Evolutionary conservation across 2,888 invertebrate genomes (phyloP), one percentile per base, ranked within the genome.

Genomic region (Hemithea aestivaria): DNA sequence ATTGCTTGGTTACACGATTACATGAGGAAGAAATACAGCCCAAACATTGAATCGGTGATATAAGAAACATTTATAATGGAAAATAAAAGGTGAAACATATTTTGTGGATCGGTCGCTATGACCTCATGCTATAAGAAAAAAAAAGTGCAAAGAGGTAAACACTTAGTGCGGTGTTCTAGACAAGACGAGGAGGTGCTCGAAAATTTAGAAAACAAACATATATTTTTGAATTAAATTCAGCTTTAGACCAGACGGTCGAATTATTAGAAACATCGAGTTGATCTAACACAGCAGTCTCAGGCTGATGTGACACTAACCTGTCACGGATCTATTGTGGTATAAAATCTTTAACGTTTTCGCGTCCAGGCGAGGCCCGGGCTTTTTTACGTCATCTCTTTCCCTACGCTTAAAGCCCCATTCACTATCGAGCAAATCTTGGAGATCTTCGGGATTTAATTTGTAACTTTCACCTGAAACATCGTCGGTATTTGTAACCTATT

Each of bases 361-460:
- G 65, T 92, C 90, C 78, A 92, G 92, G 42, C 91, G 91, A 31
- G 97, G 96, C 40, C 96, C 96, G n/a, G 97, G 96, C 84, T 97
- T 97, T 87, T 97, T 97, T 32, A 96, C 96, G 82, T 97, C 96
- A 51, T 96, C 89, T 63, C 97, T 89, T 88, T 96, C 96, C 59
- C 93, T 93, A 62, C 96, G 90, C 60, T 94, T 93, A 87, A 96
- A 97, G 48, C 94, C 95, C 79, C 91, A 88, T 83, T 91, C 91
- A 66, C 87, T 89, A 71, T 90, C 89, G 68, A 92, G 72, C 51
- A 90, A 81, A 66, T 89, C 89, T 66, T 89, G 89, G 51, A 91
- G 82, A 62, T 90, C 89, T 63, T 75, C 80, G 61, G 74, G 74
- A 77, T 73, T 75, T 71, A 80, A 75, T 72, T 81, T 77, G 54